Percentiles rank a stretch among this genome's conserved stretches.
These are phyloP conservation scores for Cylloceria caligata DNA, from an alignment of 2,888 invertebrate genomes.

Conservation along the genomic window DNA sequence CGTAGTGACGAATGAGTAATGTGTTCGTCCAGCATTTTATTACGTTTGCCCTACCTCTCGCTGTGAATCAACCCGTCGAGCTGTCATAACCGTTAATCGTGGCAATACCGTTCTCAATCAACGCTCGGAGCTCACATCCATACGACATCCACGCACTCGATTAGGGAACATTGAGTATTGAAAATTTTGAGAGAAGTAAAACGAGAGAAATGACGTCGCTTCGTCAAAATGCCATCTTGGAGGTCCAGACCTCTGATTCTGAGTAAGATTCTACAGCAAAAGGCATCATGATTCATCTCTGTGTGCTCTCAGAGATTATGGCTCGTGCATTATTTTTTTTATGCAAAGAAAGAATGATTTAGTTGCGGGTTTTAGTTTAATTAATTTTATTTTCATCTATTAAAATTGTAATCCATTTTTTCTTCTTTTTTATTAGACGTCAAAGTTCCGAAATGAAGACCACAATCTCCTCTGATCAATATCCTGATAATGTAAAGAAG, in stretches of 20 bases:
- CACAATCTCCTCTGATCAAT: constrained; percentile 53
- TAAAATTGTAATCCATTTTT: not conserved
- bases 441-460: constrained; percentile 68
- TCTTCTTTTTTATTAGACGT: constrained; percentile 63
- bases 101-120: not conserved
- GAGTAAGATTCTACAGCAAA: constrained; percentile 68
- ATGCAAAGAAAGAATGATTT: not conserved
- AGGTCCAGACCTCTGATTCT: constrained; percentile 49
- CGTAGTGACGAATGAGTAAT: not conserved
- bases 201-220: constrained; percentile 71
- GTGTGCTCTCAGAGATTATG: not conserved
- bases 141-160: not conserved
- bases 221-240: constrained; percentile 67
- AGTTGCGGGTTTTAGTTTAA: not conserved
- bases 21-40: not conserved
- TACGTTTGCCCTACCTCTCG: not conserved
- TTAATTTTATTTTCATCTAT: no score
- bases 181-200: not conserved
- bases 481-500: constrained; percentile 80
- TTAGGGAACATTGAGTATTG: constrained; percentile 1
- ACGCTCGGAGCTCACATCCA: constrained; percentile 7
- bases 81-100: constrained; percentile 38
- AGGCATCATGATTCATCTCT: not conserved
- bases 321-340: not conserved
- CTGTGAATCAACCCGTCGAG: not conserved